Evolutionary conservation across 2,888 invertebrate species (phyloP).

Genomic region (Aquatica leii): DNA sequence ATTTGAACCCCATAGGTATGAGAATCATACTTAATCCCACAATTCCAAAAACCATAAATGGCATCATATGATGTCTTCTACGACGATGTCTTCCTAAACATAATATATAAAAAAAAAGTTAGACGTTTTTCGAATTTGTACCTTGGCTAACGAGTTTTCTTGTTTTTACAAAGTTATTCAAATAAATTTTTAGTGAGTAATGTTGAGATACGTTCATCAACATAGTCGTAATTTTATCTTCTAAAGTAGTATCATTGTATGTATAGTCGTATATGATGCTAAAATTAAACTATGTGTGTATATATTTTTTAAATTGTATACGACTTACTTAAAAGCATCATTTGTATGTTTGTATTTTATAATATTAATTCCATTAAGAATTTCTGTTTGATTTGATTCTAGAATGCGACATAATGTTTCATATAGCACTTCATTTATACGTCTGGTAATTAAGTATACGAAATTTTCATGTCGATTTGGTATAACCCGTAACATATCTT

Average conservation of each 20-base stretch:
- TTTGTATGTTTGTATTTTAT: conserved; percentile 61
- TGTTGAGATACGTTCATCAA: background rate
- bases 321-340: background rate
- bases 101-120: background rate
- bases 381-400: conserved; percentile 68
- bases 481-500: no score
- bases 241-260: background rate
- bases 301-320: no score
- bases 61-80: conserved; percentile 72
- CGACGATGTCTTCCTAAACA: conserved; percentile 62
- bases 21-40: conserved; percentile 79
- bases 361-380: conserved; percentile 71
- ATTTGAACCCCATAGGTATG: conserved; percentile 85
- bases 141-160: background rate
- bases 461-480: no score
- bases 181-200: background rate
- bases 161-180: background rate
- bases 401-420: conserved; percentile 69
- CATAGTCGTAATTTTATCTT: background rate
- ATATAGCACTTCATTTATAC: conserved; percentile 66
- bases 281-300: no score
- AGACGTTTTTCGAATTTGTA: background rate
- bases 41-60: conserved; percentile 81
- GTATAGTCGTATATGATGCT: no score
- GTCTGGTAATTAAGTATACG: conserved; percentile 43